Evolutionary conservation across 2,888 invertebrate genomes (phyloP).

Genomic region (Hoplodrina ambigua): DNA sequence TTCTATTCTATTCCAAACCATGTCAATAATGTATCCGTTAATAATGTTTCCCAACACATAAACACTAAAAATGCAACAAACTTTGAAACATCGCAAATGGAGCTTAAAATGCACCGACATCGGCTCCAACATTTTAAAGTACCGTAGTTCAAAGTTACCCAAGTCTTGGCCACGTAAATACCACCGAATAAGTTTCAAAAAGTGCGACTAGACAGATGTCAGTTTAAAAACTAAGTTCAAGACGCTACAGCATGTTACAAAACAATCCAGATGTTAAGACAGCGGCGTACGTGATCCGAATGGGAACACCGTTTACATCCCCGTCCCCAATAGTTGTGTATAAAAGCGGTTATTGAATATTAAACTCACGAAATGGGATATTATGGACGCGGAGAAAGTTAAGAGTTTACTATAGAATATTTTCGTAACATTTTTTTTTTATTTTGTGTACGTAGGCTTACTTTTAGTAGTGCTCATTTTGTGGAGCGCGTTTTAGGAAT

Average conservation of each 20-base stretch:
- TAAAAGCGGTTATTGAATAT: slow-evolving; percentile 82
- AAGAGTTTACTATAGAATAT: slow-evolving; percentile 66
- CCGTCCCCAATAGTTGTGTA: slow-evolving; percentile 73
- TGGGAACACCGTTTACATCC: slow-evolving; percentile 58
- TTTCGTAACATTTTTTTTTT: slow-evolving; percentile 44
- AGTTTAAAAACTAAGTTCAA: slow-evolving; percentile 83
- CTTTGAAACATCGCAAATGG: slow-evolving; percentile 29
- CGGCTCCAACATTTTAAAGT: slow-evolving; percentile 48
- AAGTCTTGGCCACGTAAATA: slow-evolving; percentile 63
- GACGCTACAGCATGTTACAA: slow-evolving; percentile 81
- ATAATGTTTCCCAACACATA: not conserved
- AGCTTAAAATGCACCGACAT: slow-evolving; percentile 42
- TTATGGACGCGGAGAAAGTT: slow-evolving; percentile 67
- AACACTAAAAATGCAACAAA: slow-evolving; percentile 12
- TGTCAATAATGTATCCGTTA: too few relatives aligned
- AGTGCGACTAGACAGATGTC: slow-evolving; percentile 72
- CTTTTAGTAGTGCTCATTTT: slow-evolving; percentile 29
- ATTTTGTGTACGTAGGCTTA: slow-evolving; percentile 24
- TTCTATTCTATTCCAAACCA: too few relatives aligned
- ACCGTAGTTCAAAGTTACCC: slow-evolving; percentile 45
- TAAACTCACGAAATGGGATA: slow-evolving; percentile 76
- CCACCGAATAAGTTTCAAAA: slow-evolving; percentile 73
- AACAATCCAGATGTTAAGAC: slow-evolving; percentile 88
- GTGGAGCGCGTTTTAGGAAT: slow-evolving; percentile 23
- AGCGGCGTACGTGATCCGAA: slow-evolving; percentile 81